phyloP scores from a whole-genome alignment of 2,888 invertebrate genomes.

The Drosophila yooni region DNA sequence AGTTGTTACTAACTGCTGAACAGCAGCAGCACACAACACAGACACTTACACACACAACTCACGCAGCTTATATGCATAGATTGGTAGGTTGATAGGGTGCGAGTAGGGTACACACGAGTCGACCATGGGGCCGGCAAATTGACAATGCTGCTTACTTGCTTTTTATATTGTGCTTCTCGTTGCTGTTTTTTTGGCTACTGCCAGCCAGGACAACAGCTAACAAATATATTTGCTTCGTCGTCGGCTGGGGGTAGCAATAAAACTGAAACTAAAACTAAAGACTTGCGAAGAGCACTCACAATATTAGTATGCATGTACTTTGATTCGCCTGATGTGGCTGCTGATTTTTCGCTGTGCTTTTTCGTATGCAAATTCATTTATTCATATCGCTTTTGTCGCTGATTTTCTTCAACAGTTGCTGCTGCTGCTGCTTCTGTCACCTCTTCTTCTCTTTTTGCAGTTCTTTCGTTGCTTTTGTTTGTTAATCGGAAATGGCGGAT shows the following conservation, averaged over 20 bases:
- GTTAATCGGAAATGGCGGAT: conserved; percentile 41
- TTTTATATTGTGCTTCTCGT: conserved; percentile 27
- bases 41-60: background rate
- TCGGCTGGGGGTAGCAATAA: conserved; percentile 60
- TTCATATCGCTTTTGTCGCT: conserved; percentile 55
- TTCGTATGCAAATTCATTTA: conserved; percentile 65
- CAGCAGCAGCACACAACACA: background rate
- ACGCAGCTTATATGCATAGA: background rate
- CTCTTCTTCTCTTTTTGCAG: conserved; percentile 16
- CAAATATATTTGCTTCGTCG: conserved; percentile 37
- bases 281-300: conserved; percentile 36
- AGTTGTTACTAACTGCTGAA: background rate
- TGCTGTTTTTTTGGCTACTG: conserved; percentile 32
- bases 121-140: conserved; percentile 13
- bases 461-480: conserved; percentile 8
- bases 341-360: conserved; percentile 58
- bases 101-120: conserved; percentile 45
- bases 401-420: conserved; percentile 52
- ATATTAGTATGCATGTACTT: conserved; percentile 17
- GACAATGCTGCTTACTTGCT: conserved; percentile 39
- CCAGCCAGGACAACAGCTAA: conserved; percentile 53
- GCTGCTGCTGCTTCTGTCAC: conserved; percentile 22
- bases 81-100: conserved; percentile 5
- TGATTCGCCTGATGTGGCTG: conserved; percentile 53
- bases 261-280: conserved; percentile 57